A percentile compares a stretch with the other conserved stretches of the same genome.
Conservation (phyloP, 2,888 invertebrate genomes). For the Panopea generosa region DNA sequence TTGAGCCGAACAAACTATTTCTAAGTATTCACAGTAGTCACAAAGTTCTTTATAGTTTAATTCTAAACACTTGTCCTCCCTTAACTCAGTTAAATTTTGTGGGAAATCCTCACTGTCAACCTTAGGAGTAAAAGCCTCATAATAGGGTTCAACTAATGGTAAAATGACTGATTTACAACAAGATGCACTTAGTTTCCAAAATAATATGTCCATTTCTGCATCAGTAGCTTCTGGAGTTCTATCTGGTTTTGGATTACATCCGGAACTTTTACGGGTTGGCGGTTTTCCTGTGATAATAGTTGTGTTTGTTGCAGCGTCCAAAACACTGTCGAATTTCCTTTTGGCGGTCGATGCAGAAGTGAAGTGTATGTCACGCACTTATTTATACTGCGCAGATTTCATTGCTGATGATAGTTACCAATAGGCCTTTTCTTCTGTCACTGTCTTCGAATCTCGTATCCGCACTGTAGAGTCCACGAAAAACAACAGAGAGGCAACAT, state of each 20-base stretch:
- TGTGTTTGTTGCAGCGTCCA: background rate
- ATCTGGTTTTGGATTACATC: background rate
- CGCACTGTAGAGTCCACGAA: too few relatives aligned
- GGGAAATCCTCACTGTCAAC: background rate
- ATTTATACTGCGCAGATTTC: conserved; percentile 1
- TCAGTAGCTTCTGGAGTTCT: background rate
- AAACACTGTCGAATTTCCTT: conserved; percentile 91
- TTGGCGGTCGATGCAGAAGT: conserved; percentile 78
- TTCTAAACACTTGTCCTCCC: too few relatives aligned
- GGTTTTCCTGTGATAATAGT: too few relatives aligned
- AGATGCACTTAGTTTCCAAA: background rate
- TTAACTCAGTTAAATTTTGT: background rate
- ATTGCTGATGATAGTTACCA: conserved; percentile 37
- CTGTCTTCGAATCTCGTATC: conserved; percentile 42
- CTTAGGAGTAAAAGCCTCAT: conserved; percentile 14
- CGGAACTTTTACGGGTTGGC: background rate
- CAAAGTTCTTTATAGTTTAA: too few relatives aligned
- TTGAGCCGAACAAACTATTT: too few relatives aligned
- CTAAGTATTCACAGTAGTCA: too few relatives aligned
- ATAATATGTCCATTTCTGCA: background rate
- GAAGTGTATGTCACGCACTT: too few relatives aligned
- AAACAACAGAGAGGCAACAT: too few relatives aligned
- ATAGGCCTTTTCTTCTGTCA: conserved; percentile 45
- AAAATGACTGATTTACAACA: too few relatives aligned
- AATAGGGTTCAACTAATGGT: too few relatives aligned